phyloP scores from a whole-genome alignment of 1,140 invertebrate species.

The Batillaria attramentaria region DNA sequence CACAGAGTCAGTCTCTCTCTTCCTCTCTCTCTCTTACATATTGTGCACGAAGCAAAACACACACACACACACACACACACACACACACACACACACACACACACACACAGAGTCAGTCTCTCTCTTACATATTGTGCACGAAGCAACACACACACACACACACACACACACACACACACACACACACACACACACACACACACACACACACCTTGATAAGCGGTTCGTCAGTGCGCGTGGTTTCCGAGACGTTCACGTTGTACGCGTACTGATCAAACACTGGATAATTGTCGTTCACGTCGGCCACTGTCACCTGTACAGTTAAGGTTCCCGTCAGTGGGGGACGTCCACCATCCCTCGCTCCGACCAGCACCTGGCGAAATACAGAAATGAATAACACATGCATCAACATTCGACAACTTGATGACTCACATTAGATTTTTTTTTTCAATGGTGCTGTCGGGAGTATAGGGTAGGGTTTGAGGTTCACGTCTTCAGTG shows the following conservation, averaged over 20 bases:
- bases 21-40: background rate
- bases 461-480: too few species aligned
- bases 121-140: too few species aligned
- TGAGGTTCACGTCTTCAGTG: too few species aligned
- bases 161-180: background rate
- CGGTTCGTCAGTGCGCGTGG: slow-evolving; percentile 26
- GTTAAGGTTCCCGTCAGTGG: slow-evolving; percentile 64
- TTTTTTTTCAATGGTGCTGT: too few species aligned
- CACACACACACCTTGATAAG: slow-evolving; percentile 18
- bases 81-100: background rate
- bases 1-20: background rate
- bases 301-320: slow-evolving; percentile 72
- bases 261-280: slow-evolving; percentile 34
- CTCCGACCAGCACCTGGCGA: slow-evolving; percentile 49
- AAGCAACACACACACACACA: background rate
- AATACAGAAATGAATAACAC: too few species aligned
- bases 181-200: slow-evolving; percentile 16
- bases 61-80: slow-evolving; percentile 11
- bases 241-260: slow-evolving; percentile 36
- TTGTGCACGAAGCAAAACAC: too few species aligned
- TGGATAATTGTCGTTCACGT: slow-evolving; percentile 45
- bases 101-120: slow-evolving; percentile 1
- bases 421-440: too few species aligned
- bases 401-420: too few species aligned
- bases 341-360: slow-evolving; percentile 70